Conservation (phyloP, 2,888 invertebrate species). For the Phaonia tiefii region DNA sequence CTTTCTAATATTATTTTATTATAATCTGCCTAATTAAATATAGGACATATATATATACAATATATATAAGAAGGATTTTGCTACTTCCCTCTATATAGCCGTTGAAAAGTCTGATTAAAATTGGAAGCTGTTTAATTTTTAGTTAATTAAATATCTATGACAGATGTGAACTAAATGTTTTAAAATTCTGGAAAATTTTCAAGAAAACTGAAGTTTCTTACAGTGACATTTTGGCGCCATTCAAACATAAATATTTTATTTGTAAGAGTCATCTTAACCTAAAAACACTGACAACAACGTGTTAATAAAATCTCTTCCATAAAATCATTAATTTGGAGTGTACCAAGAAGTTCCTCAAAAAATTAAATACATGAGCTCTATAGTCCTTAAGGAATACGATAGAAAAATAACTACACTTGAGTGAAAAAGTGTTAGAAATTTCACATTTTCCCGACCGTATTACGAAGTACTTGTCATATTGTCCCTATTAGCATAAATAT, state of each 20-base stretch:
- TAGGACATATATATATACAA: too few relatives aligned
- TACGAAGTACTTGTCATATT: slow-evolving; percentile 37
- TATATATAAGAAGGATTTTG: too few relatives aligned
- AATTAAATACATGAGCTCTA: neutral
- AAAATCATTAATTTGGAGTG: slow-evolving; percentile 37
- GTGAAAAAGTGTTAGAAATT: slow-evolving; percentile 52
- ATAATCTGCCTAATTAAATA: too few relatives aligned
- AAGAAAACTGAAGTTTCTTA: slow-evolving; percentile 9
- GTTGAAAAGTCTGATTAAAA: too few relatives aligned
- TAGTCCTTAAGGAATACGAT: slow-evolving; percentile 13
- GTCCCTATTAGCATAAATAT: too few relatives aligned
- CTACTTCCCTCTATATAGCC: too few relatives aligned
- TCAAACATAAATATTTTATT: neutral
- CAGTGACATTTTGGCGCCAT: slow-evolving; percentile 22
- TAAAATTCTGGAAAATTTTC: slow-evolving; percentile 26
- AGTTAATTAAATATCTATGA: too few relatives aligned
- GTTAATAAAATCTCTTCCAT: neutral
- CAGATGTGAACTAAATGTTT: slow-evolving; percentile 26
- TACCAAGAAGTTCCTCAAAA: slow-evolving; percentile 34
- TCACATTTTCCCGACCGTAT: slow-evolving; percentile 44
- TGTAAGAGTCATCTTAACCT: slow-evolving; percentile 8
- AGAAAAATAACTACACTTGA: neutral
- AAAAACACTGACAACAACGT: neutral
- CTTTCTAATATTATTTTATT: too few relatives aligned
- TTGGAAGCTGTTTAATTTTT: too few relatives aligned